A percentile compares a stretch with the other conserved stretches of the same genome.
Evolutionary conservation across 2,888 invertebrate species (phyloP).

Genomic region (Pyralis farinalis): DNA sequence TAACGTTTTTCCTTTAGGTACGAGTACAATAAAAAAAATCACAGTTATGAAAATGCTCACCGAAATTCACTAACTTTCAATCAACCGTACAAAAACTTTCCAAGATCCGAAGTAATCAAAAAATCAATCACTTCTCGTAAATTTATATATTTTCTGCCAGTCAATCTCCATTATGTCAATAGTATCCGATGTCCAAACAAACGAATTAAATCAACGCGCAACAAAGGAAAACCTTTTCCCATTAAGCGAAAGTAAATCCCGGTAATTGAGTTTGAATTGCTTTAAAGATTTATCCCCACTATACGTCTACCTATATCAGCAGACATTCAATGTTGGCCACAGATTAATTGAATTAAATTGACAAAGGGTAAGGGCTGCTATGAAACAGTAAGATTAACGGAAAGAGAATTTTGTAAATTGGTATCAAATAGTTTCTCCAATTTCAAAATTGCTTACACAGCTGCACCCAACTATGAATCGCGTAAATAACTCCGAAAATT

Average conservation of each 20-base stretch:
- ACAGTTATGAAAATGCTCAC: too few species aligned
- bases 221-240: constrained; percentile 64
- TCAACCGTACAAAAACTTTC: too few species aligned
- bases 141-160: constrained; percentile 2
- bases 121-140: not conserved
- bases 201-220: constrained; percentile 57
- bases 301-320: constrained; percentile 37
- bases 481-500: too few species aligned
- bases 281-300: constrained; percentile 69
- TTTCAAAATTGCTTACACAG: too few species aligned
- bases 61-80: too few species aligned
- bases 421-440: too few species aligned
- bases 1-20: too few species aligned
- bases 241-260: constrained; percentile 67
- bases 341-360: constrained; percentile 55
- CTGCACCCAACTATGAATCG: too few species aligned
- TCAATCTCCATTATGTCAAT: constrained; percentile 38
- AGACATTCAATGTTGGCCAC: constrained; percentile 44
- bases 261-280: constrained; percentile 75
- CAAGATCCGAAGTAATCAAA: too few species aligned
- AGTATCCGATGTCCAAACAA: constrained; percentile 52
- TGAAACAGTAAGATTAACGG: constrained; percentile 3
- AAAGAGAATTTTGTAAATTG: too few species aligned
- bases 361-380: constrained; percentile 21
- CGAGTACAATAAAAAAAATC: too few species aligned